phyloP scores from a whole-genome alignment of 2,888 invertebrate species.

The Thymelicus sylvestris region DNA sequence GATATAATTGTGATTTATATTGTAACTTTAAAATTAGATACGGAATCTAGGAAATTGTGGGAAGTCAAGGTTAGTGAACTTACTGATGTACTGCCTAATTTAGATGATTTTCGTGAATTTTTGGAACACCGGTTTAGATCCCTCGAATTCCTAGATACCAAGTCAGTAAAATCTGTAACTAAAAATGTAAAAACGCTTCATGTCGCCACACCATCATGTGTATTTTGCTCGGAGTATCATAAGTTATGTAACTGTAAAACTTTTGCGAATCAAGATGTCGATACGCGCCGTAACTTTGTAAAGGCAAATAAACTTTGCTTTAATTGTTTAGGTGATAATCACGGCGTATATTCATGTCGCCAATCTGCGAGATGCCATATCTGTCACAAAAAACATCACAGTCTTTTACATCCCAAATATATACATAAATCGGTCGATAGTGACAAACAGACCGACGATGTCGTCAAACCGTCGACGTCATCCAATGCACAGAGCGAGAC shows the following conservation, averaged over 20 bases:
- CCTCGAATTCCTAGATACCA: constrained; percentile 22
- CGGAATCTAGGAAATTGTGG: constrained; percentile 39
- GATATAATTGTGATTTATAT: constrained; percentile 39
- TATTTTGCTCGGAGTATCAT: not conserved
- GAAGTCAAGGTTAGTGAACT: constrained; percentile 23
- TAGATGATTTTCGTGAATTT: constrained; percentile 15
- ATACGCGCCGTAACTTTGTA: not conserved
- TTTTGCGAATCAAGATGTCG: constrained; percentile 1
- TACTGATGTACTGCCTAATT: not conserved
- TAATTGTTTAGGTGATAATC: constrained; percentile 1
- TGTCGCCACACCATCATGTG: not conserved
- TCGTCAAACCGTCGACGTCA: not conserved
- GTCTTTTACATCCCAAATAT: constrained; percentile 37
- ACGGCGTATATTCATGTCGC: constrained; percentile 7
- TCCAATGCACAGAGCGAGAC: constrained; percentile 10
- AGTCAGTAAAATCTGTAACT: not conserved
- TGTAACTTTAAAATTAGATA: constrained; percentile 34
- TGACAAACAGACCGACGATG: not conserved
- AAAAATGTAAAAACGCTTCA: constrained; percentile 7
- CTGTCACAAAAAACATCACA: constrained; percentile 36
- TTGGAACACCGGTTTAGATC: constrained; percentile 17
- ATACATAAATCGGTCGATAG: not conserved
- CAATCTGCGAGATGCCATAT: constrained; percentile 4
- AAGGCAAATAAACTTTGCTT: constrained; percentile 3
- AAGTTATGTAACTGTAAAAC: constrained; percentile 1